Percentiles rank a stretch among this genome's conserved stretches.
Evolutionary conservation across 2,888 invertebrate genomes (phyloP).

Genomic region (Agrotis clavis): DNA sequence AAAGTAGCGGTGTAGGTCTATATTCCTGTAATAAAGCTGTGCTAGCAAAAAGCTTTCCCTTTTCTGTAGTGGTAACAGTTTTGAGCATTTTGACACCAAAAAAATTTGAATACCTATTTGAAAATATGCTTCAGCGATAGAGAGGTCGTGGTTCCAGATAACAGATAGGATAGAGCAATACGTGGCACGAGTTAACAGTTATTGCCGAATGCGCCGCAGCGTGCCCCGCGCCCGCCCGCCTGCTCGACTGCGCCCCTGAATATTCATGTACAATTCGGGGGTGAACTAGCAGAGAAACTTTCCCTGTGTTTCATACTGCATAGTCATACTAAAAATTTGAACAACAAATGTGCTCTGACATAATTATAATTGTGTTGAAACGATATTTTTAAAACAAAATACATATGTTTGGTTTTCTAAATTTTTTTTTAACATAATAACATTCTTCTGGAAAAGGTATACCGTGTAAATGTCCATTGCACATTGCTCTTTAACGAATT

Average conservation of each 20-base stretch:
- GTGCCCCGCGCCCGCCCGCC: conserved; percentile 30
- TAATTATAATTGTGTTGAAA: conserved; percentile 29
- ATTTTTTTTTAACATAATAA: not conserved
- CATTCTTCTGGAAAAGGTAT: not conserved
- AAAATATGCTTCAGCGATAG: conserved; percentile 61
- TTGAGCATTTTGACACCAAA: conserved; percentile 51
- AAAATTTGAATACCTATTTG: conserved; percentile 54
- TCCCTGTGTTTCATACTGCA: conserved; percentile 66
- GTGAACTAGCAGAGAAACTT: conserved; percentile 71
- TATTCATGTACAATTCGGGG: conserved; percentile 84
- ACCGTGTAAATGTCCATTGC: not conserved
- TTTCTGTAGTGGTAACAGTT: conserved; percentile 35
- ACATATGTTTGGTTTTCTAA: not conserved
- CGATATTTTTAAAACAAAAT: conserved; percentile 3
- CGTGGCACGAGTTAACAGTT: conserved; percentile 86
- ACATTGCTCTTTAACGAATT: not conserved
- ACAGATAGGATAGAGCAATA: conserved; percentile 76
- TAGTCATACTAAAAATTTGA: conserved; percentile 65
- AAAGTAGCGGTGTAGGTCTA: conserved; percentile 47
- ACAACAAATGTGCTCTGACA: conserved; percentile 40
- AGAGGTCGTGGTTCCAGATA: conserved; percentile 63
- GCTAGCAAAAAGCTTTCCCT: conserved; percentile 53
- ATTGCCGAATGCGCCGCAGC: conserved; percentile 79
- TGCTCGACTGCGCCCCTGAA: conserved; percentile 78
- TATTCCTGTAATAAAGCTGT: conserved; percentile 37